phyloP scores from a whole-genome alignment of 2,113 vertebrate genomes.

The Sapajus apella region DNA sequence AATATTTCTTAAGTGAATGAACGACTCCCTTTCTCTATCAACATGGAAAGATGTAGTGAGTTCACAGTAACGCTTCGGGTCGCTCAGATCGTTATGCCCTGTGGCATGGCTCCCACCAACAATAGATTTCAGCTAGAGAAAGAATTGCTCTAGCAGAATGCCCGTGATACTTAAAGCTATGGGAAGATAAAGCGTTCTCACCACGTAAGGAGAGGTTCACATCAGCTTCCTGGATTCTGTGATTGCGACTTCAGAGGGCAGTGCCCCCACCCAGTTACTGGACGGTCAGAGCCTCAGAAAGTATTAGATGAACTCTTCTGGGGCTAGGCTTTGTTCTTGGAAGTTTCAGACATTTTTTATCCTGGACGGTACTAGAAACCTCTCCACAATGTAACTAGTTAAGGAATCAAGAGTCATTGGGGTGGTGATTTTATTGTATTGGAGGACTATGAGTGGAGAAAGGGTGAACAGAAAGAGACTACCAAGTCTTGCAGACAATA shows the following conservation, averaged over 20 bases:
- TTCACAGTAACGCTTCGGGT: too few species aligned
- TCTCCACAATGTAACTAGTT: fast-evolving
- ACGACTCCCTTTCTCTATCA: too few species aligned
- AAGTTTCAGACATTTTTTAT: neutral
- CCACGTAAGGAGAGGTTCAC: fast-evolving
- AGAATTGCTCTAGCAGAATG: fast-evolving
- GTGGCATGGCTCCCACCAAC: too few species aligned
- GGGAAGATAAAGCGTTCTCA: too few species aligned
- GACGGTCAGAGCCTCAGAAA: fast-evolving
- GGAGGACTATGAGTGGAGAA: neutral
- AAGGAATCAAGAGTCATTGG: fast-evolving
- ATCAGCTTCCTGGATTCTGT: neutral
- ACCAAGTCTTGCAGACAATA: neutral
- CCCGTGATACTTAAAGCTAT: fast-evolving
- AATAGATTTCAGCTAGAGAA: neutral
- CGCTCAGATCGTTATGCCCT: too few species aligned
- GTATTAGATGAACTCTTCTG: fast-evolving
- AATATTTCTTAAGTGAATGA: too few species aligned
- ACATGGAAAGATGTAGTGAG: too few species aligned
- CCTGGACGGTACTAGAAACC: fast-evolving
- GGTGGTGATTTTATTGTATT: fast-evolving
- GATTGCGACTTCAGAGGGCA: fast-evolving
- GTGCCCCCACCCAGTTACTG: fast-evolving
- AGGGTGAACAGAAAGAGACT: neutral
- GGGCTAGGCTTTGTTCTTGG: neutral